Evolutionary conservation across 2,113 vertebrate genomes (phyloP).

Genomic region (Planiliza haematocheilus): DNA sequence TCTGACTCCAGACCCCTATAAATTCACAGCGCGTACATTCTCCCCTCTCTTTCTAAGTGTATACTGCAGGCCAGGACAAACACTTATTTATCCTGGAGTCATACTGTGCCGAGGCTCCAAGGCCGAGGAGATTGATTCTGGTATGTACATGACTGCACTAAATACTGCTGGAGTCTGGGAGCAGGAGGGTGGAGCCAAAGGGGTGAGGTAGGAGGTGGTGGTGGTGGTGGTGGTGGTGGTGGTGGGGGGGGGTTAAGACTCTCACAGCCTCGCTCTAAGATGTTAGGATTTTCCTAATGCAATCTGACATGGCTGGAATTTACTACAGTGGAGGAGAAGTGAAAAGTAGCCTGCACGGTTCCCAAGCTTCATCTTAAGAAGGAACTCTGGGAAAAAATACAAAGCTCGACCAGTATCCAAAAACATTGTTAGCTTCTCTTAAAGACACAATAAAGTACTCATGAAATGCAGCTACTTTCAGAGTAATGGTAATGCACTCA

Average conservation of each 20-base stretch:
- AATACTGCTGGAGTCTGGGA: slow-evolving; percentile 55
- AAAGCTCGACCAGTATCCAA: slow-evolving; percentile 13
- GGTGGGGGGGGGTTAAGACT: slow-evolving; percentile 35
- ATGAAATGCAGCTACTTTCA: slow-evolving; percentile 6
- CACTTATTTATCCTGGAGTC: slow-evolving; percentile 78
- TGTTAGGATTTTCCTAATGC: slow-evolving; percentile 72
- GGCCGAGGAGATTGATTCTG: slow-evolving; percentile 73
- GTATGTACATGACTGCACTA: slow-evolving; percentile 69
- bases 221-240: no score
- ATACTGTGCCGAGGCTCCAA: slow-evolving; percentile 62
- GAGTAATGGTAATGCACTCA: slow-evolving; percentile 19
- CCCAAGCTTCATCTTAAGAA: slow-evolving; percentile 23
- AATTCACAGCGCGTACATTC: slow-evolving; percentile 58
- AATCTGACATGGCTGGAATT: slow-evolving; percentile 69
- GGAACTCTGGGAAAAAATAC: slow-evolving; percentile 24
- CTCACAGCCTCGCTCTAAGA: slow-evolving; percentile 60
- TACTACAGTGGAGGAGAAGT: slow-evolving; percentile 46
- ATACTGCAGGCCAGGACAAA: slow-evolving; percentile 70
- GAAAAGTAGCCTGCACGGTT: slow-evolving; percentile 26
- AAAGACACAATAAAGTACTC: slow-evolving; percentile 25
- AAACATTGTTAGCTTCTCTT: slow-evolving; percentile 24
- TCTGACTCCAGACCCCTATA: slow-evolving; percentile 65
- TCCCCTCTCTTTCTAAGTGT: slow-evolving; percentile 46
- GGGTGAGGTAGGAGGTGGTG: slow-evolving; percentile 4
- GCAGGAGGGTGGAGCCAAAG: slow-evolving; percentile 33